Conservation (phyloP, 2,113 vertebrate species). For the Trachemys scripta region DNA sequence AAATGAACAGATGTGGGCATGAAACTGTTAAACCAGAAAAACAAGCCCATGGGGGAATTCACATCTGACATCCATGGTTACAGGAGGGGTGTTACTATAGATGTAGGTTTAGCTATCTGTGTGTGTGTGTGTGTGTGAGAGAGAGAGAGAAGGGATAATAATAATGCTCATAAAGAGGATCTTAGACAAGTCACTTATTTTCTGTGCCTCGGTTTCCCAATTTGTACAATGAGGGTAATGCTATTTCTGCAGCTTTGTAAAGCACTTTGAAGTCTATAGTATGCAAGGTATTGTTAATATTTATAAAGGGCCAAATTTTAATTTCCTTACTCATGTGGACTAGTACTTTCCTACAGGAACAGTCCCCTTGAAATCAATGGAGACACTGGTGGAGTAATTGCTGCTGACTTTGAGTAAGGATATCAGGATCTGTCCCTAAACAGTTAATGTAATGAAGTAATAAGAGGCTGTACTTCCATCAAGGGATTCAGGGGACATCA, state of each 20-base stretch:
- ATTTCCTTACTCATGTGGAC: background rate
- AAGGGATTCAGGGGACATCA: background rate
- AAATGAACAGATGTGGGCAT: fast-evolving
- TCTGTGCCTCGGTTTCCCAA: constrained; percentile 30
- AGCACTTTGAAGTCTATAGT: background rate
- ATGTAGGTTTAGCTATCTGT: background rate
- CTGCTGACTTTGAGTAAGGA: fast-evolving
- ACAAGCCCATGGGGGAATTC: fast-evolving
- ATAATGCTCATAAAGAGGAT: background rate
- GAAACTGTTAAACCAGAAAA: fast-evolving
- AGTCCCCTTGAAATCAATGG: background rate
- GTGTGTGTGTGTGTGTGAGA: background rate
- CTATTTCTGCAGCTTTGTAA: fast-evolving
- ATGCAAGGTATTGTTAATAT: background rate
- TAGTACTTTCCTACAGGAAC: background rate
- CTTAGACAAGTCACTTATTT: background rate
- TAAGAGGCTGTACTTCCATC: background rate
- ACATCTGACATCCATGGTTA: fast-evolving
- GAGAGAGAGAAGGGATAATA: background rate
- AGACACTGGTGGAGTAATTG: too few species aligned
- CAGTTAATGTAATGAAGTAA: background rate
- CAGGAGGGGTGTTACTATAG: background rate
- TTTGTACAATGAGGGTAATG: background rate
- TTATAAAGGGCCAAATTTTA: background rate
- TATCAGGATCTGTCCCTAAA: background rate